Conservation (phyloP, 2,113 vertebrate genomes). For the Mohoua ochrocephala region DNA sequence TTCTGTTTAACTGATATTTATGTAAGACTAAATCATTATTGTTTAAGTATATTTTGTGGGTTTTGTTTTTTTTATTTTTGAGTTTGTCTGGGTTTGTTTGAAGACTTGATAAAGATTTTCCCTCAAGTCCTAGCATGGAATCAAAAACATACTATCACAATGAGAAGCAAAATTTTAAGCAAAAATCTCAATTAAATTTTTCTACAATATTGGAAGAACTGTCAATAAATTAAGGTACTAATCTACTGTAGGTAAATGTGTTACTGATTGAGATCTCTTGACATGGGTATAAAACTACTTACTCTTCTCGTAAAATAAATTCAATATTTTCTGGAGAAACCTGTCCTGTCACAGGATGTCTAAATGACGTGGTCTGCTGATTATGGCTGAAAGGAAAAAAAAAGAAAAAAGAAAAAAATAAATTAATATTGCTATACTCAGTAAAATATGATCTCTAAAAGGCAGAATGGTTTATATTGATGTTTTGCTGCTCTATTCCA, state of each 20-base stretch:
- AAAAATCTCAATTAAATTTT: not conserved
- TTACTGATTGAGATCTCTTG: not conserved
- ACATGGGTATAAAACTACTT: conserved; percentile 68
- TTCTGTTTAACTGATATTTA: not conserved
- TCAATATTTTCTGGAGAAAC: conserved; percentile 95
- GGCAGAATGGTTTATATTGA: not conserved
- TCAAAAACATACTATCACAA: not conserved
- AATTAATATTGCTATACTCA: not conserved
- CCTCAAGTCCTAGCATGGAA: not conserved
- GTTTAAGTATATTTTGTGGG: not conserved
- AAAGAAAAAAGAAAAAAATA: not conserved
- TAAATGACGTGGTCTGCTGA: conserved; percentile 88
- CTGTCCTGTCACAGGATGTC: conserved; percentile 92
- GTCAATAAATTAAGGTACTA: not conserved
- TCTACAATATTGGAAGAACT: not conserved
- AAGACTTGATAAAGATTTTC: not conserved
- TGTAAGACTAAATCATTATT: not conserved
- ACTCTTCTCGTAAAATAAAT: conserved; percentile 93
- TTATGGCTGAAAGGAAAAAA: conserved; percentile 84
- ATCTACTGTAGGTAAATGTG: not conserved
- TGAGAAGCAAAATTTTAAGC: not conserved
- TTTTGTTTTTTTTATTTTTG: not conserved
- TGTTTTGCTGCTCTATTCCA: not conserved
- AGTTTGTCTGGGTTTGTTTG: fast-evolving
- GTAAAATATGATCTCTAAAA: not conserved